Conservation (phyloP, 2,888 invertebrate species). For the Calliphora vomitoria region DNA sequence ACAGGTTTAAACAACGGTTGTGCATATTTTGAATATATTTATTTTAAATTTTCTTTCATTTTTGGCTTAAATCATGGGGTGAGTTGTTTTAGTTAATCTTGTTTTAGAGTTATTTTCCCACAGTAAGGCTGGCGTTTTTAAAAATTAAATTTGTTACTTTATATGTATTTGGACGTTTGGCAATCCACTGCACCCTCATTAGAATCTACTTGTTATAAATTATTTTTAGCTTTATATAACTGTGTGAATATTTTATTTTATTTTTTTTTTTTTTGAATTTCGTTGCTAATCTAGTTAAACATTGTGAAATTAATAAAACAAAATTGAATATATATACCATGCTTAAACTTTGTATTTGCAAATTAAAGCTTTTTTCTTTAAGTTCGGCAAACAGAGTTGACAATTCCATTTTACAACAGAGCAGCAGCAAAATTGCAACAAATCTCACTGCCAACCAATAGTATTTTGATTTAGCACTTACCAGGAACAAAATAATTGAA, state of each 20-base stretch:
- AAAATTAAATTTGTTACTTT: slow-evolving; percentile 3
- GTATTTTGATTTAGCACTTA: slow-evolving; percentile 17
- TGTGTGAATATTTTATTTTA: neutral
- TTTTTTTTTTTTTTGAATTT: slow-evolving; percentile 1
- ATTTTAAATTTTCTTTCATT: slow-evolving; percentile 25
- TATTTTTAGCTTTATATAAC: slow-evolving; percentile 12
- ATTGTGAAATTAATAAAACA: slow-evolving; percentile 8
- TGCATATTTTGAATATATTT: slow-evolving; percentile 16
- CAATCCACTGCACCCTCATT: neutral
- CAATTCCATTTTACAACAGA: neutral
- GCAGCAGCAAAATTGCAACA: slow-evolving; percentile 9
- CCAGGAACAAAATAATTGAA: slow-evolving; percentile 31
- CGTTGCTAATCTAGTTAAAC: slow-evolving; percentile 10
- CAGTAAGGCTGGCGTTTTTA: neutral
- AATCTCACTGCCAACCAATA: slow-evolving; percentile 56
- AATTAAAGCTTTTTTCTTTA: neutral
- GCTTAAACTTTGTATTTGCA: neutral
- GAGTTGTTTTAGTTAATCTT: slow-evolving; percentile 17
- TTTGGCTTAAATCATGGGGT: slow-evolving; percentile 41
- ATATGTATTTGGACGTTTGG: neutral
- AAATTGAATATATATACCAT: neutral
- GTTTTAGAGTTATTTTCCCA: slow-evolving; percentile 4
- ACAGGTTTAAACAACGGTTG: slow-evolving; percentile 53
- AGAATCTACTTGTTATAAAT: slow-evolving; percentile 29
- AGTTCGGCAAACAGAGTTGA: neutral